Evolutionary conservation across 1,140 invertebrate genomes (phyloP), one percentile per base, ranked within the genome.

Genomic region (Spodoptera frugiperda): DNA sequence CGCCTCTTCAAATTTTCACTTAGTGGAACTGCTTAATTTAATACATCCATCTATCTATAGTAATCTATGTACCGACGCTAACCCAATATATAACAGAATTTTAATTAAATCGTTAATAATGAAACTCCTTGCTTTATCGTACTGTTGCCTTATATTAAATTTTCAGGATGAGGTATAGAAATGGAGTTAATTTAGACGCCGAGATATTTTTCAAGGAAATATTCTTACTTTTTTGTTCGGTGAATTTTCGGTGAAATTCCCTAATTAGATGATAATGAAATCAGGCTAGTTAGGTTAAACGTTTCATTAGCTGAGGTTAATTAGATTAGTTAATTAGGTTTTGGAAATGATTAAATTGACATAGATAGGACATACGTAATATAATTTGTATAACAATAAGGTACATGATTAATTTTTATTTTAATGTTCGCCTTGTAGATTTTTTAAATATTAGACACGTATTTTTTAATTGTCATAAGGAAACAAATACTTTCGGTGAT

Each of bases 81-180:
- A 12, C 5, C 68, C 68, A 57, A 49, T 72, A 72, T 72, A 72
- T 57, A 72, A 15, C 49, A 72, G 25, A 63, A 77, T 71, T 71
- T 77, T 77, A 77, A 77, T 77, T 77, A 77, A 77, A 77, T 71
- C 65, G 46, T 71, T 71, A 71, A 53, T 71, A 71, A 70, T 63
- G 57, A 49, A 59, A 25, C 54, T 61, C 54, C 57, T 49, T 59
- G 21, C 17, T 51, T 21, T 61, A 55, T 61, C n/a, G 44, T 46
- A 12, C 17, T 70, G 14, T 44, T 71, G 68, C 25, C 44, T 57
- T 57, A 59, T 71, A 71, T 77, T 77, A 77, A 77, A 71, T 77
- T 77, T 77, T 44, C 57, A 67, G 55, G 67, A 68, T 61, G 67
- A 44, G 44, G 39, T 68, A 54, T 51, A 57, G 53, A 48, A 19